Conservation (phyloP, 1,140 invertebrate species). For the Sycophaga agraensis region DNA sequence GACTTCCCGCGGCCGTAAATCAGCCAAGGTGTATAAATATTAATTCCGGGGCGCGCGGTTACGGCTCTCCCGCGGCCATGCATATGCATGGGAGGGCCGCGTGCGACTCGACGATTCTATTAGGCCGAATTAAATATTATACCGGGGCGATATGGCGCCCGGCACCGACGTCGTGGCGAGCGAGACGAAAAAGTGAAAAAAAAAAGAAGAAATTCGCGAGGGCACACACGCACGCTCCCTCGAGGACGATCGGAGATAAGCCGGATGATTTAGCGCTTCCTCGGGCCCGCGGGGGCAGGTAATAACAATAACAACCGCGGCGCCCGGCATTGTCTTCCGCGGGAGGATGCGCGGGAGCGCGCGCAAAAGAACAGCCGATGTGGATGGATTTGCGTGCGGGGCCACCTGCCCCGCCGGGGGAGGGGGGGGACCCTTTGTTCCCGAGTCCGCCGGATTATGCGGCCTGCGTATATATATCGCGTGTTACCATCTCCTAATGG, state of each 20-base stretch:
- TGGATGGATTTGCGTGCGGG: too few species aligned
- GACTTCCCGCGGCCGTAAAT: slow-evolving; percentile 14
- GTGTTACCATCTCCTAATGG: too few species aligned
- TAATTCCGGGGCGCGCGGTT: neutral
- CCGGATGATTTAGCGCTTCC: slow-evolving; percentile 29
- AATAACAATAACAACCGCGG: slow-evolving; percentile 29
- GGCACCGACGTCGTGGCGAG: neutral
- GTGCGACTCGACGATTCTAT: slow-evolving; percentile 20
- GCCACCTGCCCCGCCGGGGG: too few species aligned
- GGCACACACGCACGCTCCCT: too few species aligned
- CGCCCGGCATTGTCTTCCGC: slow-evolving; percentile 24
- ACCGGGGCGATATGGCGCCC: too few species aligned
- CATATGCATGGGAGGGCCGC: neutral
- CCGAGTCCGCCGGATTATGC: neutral
- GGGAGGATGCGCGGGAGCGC: too few species aligned
- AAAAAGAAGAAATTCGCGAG: slow-evolving; percentile 13
- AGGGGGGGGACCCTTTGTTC: neutral
- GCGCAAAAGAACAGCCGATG: too few species aligned
- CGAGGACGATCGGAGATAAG: slow-evolving; percentile 25
- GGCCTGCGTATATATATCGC: neutral
- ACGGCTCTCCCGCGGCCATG: neutral
- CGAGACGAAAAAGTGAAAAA: neutral
- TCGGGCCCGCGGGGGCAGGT: slow-evolving; percentile 12
- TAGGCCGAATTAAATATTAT: slow-evolving; percentile 17
- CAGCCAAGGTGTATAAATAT: slow-evolving; percentile 22